Percentiles rank a stretch among this genome's conserved stretches.
Evolutionary conservation across 2,888 invertebrate genomes (phyloP).

Genomic region (Netelia melanura): DNA sequence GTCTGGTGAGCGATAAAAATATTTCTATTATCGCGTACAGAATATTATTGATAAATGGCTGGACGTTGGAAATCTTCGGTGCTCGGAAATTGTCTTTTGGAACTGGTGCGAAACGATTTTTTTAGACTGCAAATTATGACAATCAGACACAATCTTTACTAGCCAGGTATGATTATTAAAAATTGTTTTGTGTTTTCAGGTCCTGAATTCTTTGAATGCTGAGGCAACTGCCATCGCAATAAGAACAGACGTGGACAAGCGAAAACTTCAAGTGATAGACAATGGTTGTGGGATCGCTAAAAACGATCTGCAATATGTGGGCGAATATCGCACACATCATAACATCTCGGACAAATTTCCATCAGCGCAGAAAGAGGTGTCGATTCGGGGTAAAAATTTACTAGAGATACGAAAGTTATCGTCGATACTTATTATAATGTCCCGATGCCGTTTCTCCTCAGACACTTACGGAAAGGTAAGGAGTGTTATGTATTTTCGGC

Average conservation of each 20-base stretch:
- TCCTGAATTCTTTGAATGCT: constrained; percentile 90
- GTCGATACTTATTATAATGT: constrained; percentile 87
- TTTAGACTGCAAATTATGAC: not conserved
- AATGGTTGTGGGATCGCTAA: constrained; percentile 90
- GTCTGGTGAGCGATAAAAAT: not conserved
- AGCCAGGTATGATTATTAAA: not conserved
- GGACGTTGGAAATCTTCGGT: not conserved
- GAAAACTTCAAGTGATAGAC: constrained; percentile 91
- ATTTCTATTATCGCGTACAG: not conserved
- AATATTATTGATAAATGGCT: constrained; percentile 19
- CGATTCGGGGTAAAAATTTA: constrained; percentile 17
- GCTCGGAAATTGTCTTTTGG: constrained; percentile 46
- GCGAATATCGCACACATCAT: constrained; percentile 87
- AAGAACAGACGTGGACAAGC: constrained; percentile 87
- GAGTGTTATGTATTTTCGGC: not conserved
- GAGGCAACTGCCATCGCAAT: constrained; percentile 90
- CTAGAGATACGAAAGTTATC: constrained; percentile 80
- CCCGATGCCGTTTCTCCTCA: constrained; percentile 84
- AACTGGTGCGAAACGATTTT: constrained; percentile 55
- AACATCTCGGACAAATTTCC: not conserved
- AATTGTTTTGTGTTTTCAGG: constrained; percentile 82
- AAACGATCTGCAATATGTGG: constrained; percentile 87
- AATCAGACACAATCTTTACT: too few species aligned
- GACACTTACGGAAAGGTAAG: constrained; percentile 87
- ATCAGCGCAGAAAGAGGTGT: constrained; percentile 9